Evolutionary conservation across 2,113 vertebrate genomes (phyloP), one percentile per base, ranked within the genome.

Genomic region (Odobenus rosmarus): DNA sequence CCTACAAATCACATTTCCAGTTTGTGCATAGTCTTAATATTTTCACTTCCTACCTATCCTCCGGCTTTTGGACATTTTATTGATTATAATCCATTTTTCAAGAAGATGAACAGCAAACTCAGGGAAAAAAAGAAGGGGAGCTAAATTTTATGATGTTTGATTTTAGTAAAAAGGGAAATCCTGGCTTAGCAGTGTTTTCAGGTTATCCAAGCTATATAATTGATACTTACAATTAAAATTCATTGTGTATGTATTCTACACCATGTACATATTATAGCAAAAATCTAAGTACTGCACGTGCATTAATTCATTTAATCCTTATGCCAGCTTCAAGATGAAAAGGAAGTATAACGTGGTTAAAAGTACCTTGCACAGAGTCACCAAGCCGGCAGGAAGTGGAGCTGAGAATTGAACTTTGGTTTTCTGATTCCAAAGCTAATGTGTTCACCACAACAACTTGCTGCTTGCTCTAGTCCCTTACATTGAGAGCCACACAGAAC

Each of bases 91-190:
- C 53, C 9, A 59, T 8, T 90, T 92, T 93, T 87, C 8, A n/a
- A 57, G 62, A 85, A 93, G 33, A 53, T 64, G 12, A 97, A 42
- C 4, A 90, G 42, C 18, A 87, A 80, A 2, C 46, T 93, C 39
- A 62, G 16, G 36, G 28, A 71, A 12, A 36, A 55, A n/a, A 46
- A 89, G 53, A 79, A 95, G 4, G 15, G 82, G 62, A 89, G 3
- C 24, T 88, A 88, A 62, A 2, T 57, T 97, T 23, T 82, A 76
- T 3, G 8, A 95, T 11, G 14, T 71, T 85, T 90, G 51, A 57
- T 96, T 88, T 93, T 88, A n/a, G 36, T 69, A 46, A 81, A 85
- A 93, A 71, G 8, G 5, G 12, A 62, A 87, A 88, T 81, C 57
- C 15, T 95, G n/a, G 7, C 12, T 90, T 85, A 84, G 18, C 16